Percentiles rank a stretch among this genome's conserved stretches.
These are phyloP conservation scores for Drosophila ochracea DNA, from an alignment of 2,888 invertebrate genomes.

Conservation along the genomic window DNA sequence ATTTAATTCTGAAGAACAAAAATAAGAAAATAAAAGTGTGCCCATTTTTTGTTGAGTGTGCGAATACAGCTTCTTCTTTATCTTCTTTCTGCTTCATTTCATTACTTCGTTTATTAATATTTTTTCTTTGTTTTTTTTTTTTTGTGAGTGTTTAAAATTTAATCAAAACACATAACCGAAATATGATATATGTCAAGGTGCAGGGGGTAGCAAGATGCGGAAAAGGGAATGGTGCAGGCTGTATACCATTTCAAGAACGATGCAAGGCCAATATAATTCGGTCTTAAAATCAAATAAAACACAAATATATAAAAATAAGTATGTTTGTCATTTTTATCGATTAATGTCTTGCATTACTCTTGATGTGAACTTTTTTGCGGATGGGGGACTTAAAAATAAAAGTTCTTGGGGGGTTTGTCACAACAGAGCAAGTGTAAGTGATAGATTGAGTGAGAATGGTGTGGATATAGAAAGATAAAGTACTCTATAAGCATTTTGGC, in stretches of 20 bases:
- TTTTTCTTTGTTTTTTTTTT: background rate
- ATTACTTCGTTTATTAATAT: background rate
- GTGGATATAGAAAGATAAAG: constrained; percentile 5
- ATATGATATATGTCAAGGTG: constrained; percentile 41
- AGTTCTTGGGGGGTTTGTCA: constrained; percentile 7
- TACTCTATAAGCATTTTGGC: constrained; percentile 51
- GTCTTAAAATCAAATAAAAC: background rate
- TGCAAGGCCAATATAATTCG: constrained; percentile 26
- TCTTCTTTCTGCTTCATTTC: constrained; percentile 2
- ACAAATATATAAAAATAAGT: background rate
- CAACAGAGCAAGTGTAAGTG: constrained; percentile 8
- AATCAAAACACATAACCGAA: constrained; percentile 51
- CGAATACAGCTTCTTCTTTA: constrained; percentile 3
- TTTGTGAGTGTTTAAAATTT: constrained; percentile 39
- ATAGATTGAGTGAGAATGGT: background rate
- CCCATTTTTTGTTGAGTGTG: constrained; percentile 22
- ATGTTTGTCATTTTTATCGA: background rate
- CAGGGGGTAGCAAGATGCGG: constrained; percentile 2
- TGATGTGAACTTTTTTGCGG: constrained; percentile 1
- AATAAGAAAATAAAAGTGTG: constrained; percentile 32
- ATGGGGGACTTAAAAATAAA: constrained; percentile 5
- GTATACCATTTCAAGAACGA: constrained; percentile 18
- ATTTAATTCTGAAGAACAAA: constrained; percentile 49
- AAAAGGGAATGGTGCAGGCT: constrained; percentile 1
- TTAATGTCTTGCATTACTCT: constrained; percentile 10